Conservation (phyloP, 1,140 invertebrate genomes). For the Aporrectodea caliginosa region DNA sequence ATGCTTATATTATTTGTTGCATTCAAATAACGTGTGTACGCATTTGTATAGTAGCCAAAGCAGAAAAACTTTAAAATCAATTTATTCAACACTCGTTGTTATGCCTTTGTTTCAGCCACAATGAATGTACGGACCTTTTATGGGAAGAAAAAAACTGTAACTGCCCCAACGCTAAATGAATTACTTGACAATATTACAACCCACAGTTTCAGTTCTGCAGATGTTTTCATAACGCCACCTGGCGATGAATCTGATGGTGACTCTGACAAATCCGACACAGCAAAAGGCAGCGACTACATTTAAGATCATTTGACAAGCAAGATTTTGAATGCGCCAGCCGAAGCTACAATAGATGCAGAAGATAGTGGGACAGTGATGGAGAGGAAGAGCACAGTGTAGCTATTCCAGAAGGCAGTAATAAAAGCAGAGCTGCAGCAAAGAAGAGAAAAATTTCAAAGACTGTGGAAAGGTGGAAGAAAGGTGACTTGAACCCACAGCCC, state of each 20-base stretch:
- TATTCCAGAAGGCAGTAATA: neutral
- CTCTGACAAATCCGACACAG: neutral
- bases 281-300: neutral
- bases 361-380: neutral
- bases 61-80: neutral
- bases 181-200: slow-evolving; percentile 1
- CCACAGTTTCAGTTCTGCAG: neutral
- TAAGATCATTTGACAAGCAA: slow-evolving; percentile 3
- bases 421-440: neutral
- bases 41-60: neutral
- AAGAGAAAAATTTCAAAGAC: neutral
- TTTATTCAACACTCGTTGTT: too few species aligned
- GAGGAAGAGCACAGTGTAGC: neutral
- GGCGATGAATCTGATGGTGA: slow-evolving; percentile 7
- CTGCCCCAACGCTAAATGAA: slow-evolving; percentile 2
- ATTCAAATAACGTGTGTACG: neutral
- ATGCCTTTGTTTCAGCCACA: too few species aligned
- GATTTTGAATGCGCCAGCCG: slow-evolving; percentile 12
- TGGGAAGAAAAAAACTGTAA: neutral
- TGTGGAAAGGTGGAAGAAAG: neutral
- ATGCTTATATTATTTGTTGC: neutral
- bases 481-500: neutral
- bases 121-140: slow-evolving; percentile 5
- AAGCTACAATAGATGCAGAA: slow-evolving; percentile 1
- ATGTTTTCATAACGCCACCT: slow-evolving; percentile 11